Percentiles rank a stretch among this genome's conserved stretches.
These are phyloP conservation scores for Rhodophaea formosa DNA, from an alignment of 2,888 invertebrate species.

Conservation along the genomic window DNA sequence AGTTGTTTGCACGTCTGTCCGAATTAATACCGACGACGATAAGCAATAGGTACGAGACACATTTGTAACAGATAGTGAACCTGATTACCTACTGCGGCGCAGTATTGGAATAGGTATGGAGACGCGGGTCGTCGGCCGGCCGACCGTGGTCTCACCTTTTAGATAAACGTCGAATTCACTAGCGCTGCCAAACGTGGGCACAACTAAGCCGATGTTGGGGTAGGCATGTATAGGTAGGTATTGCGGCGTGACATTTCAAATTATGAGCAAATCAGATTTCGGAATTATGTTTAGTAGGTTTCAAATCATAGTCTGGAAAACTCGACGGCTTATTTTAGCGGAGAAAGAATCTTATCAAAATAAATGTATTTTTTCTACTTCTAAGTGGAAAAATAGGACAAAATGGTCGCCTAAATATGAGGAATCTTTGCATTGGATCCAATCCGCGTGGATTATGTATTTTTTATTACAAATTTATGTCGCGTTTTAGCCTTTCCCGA, in stretches of 20 bases:
- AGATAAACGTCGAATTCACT: conserved; percentile 72
- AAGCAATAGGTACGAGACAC: conserved; percentile 13
- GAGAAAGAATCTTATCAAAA: too few species aligned
- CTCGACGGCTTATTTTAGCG: too few species aligned
- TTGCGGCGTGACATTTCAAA: background rate
- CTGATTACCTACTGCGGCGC: conserved; percentile 47
- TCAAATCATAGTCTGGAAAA: too few species aligned
- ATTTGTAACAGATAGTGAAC: conserved; percentile 29
- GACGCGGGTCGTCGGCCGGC: conserved; percentile 67
- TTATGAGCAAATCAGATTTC: background rate
- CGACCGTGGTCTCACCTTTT: conserved; percentile 74
- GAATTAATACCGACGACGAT: conserved; percentile 15
- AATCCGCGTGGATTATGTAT: too few species aligned
- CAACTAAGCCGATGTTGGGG: conserved; percentile 52
- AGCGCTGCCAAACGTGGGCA: conserved; percentile 42
- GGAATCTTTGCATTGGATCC: too few species aligned
- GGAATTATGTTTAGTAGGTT: background rate
- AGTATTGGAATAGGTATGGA: conserved; percentile 57
- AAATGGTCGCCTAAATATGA: too few species aligned
- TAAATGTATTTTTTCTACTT: too few species aligned
- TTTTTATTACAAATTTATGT: too few species aligned
- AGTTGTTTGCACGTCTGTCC: conserved; percentile 11
- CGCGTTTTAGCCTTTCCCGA: too few species aligned
- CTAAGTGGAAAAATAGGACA: too few species aligned
- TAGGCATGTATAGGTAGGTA: conserved; percentile 39